phyloP scores from a whole-genome alignment of 2,888 invertebrate species.

The Aphrophora alni region DNA sequence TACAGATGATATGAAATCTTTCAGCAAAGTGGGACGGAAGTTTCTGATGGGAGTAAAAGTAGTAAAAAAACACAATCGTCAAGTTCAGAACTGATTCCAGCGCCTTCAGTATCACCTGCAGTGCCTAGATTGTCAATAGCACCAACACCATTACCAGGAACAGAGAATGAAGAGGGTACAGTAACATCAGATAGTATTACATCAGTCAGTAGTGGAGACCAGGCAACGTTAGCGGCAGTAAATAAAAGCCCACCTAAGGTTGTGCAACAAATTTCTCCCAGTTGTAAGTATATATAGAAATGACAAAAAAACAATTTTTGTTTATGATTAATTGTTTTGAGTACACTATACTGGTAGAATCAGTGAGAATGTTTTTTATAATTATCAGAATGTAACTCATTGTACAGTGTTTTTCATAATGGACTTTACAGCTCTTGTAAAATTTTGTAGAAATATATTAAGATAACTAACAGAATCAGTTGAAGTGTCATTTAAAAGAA shows the following conservation, averaged over 20 bases:
- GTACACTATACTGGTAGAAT: no score
- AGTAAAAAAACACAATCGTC: neutral
- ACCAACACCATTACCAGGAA: slow-evolving; percentile 20
- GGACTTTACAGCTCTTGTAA: no score
- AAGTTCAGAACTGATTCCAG: neutral
- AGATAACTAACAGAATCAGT: no score
- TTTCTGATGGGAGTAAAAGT: neutral
- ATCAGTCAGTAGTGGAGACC: neutral
- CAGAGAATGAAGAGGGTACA: neutral
- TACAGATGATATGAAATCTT: neutral
- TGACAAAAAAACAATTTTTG: neutral
- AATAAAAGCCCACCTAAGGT: slow-evolving; percentile 35
- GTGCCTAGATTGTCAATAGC: slow-evolving; percentile 31
- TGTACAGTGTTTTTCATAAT: no score
- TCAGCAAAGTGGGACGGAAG: neutral
- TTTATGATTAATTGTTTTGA: no score
- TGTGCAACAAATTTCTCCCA: slow-evolving; percentile 17
- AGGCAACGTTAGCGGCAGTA: slow-evolving; percentile 17
- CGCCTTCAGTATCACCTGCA: neutral
- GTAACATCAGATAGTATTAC: neutral
- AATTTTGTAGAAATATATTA: no score
- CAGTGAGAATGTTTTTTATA: no score
- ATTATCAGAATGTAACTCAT: no score
- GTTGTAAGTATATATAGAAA: slow-evolving; percentile 34
- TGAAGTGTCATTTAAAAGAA: no score